phyloP scores from a whole-genome alignment of 2,797 vertebrate genomes.

The Peromyscus aztecus region DNA sequence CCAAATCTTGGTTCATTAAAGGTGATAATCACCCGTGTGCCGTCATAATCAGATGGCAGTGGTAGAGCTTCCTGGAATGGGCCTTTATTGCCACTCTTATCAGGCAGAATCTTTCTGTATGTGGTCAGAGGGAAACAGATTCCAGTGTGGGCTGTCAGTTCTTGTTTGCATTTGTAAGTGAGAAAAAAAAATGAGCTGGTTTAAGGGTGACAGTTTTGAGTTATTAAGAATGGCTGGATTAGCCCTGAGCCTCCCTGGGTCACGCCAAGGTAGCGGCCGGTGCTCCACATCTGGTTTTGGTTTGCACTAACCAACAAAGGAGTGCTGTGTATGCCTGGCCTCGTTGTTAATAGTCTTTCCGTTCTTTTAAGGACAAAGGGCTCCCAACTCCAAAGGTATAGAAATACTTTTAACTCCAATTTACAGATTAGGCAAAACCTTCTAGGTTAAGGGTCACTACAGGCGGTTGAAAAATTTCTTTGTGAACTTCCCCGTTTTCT shows the following conservation, averaged over 20 bases:
- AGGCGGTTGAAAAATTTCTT: conserved; percentile 84
- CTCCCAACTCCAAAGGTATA: conserved; percentile 60
- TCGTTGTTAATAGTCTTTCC: conserved; percentile 69
- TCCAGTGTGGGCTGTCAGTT: conserved; percentile 42
- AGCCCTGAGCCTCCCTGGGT: conserved; percentile 84
- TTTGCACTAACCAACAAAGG: conserved; percentile 83
- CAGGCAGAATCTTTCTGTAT: background rate
- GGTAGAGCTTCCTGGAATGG: rapidly evolving
- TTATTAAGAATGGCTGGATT: conserved; percentile 85
- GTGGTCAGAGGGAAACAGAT: conserved; percentile 39
- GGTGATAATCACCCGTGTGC: background rate
- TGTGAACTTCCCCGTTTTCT: conserved; percentile 78
- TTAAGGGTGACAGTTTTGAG: conserved; percentile 79
- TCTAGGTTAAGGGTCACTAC: conserved; percentile 80
- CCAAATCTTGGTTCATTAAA: background rate
- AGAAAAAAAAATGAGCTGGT: conserved; percentile 62
- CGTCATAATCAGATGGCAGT: background rate
- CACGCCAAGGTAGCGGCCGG: conserved; percentile 78
- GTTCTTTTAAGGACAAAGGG: conserved; percentile 75
- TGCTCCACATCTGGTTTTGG: conserved; percentile 87
- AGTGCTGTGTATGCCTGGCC: conserved; percentile 69
- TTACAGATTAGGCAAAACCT: conserved; percentile 84
- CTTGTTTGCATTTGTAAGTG: conserved; percentile 60
- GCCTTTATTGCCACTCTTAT: conserved; percentile 19
- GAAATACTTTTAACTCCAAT: conserved; percentile 81